phyloP scores from a whole-genome alignment of 2,888 invertebrate species.

The Drosophila anomalata region DNA sequence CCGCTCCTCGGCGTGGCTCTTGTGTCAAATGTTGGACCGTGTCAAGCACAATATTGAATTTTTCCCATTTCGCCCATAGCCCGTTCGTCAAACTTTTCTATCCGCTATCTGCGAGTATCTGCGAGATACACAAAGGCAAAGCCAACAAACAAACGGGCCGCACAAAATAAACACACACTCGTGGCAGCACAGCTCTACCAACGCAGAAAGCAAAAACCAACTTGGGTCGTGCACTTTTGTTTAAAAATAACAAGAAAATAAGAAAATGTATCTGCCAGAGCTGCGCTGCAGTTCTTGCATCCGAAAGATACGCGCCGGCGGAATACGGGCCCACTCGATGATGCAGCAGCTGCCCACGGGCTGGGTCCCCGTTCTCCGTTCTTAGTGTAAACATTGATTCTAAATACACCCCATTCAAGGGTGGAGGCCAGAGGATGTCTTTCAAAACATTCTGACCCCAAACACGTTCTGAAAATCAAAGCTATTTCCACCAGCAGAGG shows the following conservation, averaged over 20 bases:
- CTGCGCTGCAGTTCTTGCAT: constrained; percentile 25
- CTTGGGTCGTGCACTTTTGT: constrained; percentile 38
- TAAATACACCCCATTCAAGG: constrained; percentile 38
- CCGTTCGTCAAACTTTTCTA: constrained; percentile 24
- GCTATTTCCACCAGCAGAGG: neutral
- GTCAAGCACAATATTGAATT: constrained; percentile 57
- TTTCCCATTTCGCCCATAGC: constrained; percentile 6
- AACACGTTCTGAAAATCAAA: constrained; percentile 19
- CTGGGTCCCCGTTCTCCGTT: constrained; percentile 1
- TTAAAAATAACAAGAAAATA: constrained; percentile 50
- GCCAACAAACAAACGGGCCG: constrained; percentile 51
- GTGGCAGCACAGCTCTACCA: constrained; percentile 3
- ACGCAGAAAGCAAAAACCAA: constrained; percentile 21
- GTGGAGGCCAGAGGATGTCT: constrained; percentile 14
- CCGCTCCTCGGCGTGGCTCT: constrained; percentile 30
- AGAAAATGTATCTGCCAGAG: constrained; percentile 47
- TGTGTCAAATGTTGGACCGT: constrained; percentile 63
- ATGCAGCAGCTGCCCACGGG: constrained; percentile 25
- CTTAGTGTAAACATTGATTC: constrained; percentile 28
- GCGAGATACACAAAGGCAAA: constrained; percentile 56
- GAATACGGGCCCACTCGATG: constrained; percentile 32
- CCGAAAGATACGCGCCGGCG: constrained; percentile 25
- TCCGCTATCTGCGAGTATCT: constrained; percentile 45
- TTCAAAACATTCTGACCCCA: constrained; percentile 34
- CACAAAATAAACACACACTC: constrained; percentile 20